These are phyloP conservation scores for Hyla sarda DNA, from an alignment of 2,113 vertebrate genomes.

Conservation along the genomic window DNA sequence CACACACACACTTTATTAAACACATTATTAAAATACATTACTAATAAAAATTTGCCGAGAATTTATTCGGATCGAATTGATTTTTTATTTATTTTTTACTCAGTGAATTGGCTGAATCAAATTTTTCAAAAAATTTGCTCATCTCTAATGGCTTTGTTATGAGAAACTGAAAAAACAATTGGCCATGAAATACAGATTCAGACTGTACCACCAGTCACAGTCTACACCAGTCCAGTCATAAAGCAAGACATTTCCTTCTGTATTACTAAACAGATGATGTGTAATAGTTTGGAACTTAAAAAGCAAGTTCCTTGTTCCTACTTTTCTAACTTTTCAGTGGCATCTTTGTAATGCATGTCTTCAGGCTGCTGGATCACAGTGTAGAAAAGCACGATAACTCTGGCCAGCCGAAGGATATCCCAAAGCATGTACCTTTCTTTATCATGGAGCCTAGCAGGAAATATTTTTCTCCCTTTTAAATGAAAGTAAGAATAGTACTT, in stretches of 20 bases:
- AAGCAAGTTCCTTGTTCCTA: background rate
- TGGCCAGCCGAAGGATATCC: constrained; percentile 68
- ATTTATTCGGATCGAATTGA: no score
- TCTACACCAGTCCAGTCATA: background rate
- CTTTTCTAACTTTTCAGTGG: background rate
- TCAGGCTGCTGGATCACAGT: constrained; percentile 63
- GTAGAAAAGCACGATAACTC: constrained; percentile 58
- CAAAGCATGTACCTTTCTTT: constrained; percentile 66
- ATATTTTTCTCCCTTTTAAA: constrained; percentile 73
- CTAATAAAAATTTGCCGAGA: no score
- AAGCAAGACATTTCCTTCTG: background rate
- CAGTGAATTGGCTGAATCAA: no score
- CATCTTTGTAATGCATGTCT: constrained; percentile 37
- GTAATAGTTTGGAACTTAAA: background rate
- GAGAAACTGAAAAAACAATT: background rate
- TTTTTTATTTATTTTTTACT: no score
- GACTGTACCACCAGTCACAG: background rate
- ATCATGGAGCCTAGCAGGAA: constrained; percentile 74
- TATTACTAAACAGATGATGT: background rate
- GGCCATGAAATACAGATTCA: background rate
- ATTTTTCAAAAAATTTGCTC: no score
- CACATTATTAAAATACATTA: no score
- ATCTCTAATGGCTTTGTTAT: background rate
- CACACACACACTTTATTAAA: no score
- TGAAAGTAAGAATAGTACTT: constrained; percentile 66